phyloP scores from a whole-genome alignment of 2,888 invertebrate genomes.

The Meliscaeva auricollis region DNA sequence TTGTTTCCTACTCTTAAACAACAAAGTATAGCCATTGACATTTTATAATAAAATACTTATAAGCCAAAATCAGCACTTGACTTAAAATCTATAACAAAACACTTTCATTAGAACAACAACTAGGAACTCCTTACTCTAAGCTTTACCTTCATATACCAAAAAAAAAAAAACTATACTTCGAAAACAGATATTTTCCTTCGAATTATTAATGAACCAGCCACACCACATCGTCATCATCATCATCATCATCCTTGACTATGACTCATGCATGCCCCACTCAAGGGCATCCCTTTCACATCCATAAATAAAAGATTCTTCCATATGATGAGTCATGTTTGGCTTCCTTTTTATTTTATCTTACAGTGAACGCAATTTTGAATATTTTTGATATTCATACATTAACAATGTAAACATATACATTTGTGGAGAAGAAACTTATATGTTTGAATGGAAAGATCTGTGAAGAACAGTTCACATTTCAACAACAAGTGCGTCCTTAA shows the following conservation, averaged over 20 bases:
- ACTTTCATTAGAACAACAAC: too few species aligned
- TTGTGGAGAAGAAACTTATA: neutral
- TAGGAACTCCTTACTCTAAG: too few species aligned
- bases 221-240: neutral
- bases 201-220: slow-evolving; percentile 7
- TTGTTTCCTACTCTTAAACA: too few species aligned
- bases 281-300: slow-evolving; percentile 11
- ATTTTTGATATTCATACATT: neutral
- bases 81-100: too few species aligned
- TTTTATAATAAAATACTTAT: too few species aligned
- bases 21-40: too few species aligned
- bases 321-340: slow-evolving; percentile 7
- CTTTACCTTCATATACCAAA: too few species aligned
- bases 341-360: neutral
- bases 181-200: neutral
- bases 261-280: slow-evolving; percentile 28
- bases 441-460: neutral
- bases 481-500: slow-evolving; percentile 64
- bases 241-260: neutral
- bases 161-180: too few species aligned
- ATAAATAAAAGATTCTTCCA: slow-evolving; percentile 25
- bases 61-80: too few species aligned
- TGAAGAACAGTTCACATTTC: slow-evolving; percentile 19
- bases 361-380: neutral
- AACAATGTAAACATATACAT: neutral